Percentiles rank a stretch among this genome's conserved stretches.
Conservation (phyloP, 53 echinoderm and acorn worm genomes). For the Mesocentrotus franciscanus region DNA sequence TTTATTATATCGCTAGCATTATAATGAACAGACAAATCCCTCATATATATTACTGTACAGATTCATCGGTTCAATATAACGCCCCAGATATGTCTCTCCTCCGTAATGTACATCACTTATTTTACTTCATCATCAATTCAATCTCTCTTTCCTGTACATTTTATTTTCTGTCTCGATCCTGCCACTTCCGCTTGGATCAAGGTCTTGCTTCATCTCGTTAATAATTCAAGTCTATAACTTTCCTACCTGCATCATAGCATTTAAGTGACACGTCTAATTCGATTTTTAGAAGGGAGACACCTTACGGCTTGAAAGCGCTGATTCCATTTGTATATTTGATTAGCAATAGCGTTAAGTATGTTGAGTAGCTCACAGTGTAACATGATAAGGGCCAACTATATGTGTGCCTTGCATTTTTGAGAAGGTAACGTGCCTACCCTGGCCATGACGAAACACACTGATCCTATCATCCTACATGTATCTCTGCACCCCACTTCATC, state of each 20-base stretch:
- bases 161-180: neutral
- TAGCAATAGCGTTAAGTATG: constrained; percentile 35
- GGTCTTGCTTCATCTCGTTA: constrained; percentile 1
- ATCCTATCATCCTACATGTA: no score
- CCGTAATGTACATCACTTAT: neutral
- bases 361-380: constrained; percentile 21
- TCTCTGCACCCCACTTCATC: neutral
- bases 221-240: constrained; percentile 8
- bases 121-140: neutral
- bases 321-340: constrained; percentile 56
- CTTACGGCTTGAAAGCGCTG: neutral
- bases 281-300: constrained; percentile 24
- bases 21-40: no score
- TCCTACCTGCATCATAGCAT: neutral
- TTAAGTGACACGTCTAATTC: constrained; percentile 27
- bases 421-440: neutral
- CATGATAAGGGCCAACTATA: neutral
- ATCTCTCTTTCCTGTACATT: neutral
- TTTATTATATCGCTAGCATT: neutral
- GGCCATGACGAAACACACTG: neutral
- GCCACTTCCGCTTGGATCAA: neutral
- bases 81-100: no score
- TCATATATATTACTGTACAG: no score
- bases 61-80: no score
- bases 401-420: neutral